Conservation (phyloP, 1,140 invertebrate genomes). For the Melitaea cinxia region DNA sequence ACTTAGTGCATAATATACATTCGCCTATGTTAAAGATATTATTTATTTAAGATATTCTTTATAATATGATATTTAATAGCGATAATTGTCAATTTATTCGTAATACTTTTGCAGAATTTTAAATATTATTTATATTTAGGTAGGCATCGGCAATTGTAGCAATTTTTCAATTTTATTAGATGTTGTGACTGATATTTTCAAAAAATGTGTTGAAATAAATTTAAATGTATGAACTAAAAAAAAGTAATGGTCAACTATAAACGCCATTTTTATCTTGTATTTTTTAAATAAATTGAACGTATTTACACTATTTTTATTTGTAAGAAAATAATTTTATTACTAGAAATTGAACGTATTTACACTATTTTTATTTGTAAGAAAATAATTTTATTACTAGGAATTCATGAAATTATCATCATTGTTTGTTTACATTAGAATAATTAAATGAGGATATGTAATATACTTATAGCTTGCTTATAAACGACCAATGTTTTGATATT, state of each 20-base stretch:
- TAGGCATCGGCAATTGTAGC: background rate
- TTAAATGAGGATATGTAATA: slow-evolving; percentile 1
- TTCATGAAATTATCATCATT: slow-evolving; percentile 7
- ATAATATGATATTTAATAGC: background rate
- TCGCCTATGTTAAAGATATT: background rate
- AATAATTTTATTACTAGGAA: slow-evolving; percentile 1
- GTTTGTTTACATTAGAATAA: background rate
- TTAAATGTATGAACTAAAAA: background rate
- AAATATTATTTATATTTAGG: background rate
- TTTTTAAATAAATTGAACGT: slow-evolving; percentile 3
- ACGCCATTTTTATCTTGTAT: slow-evolving; percentile 2
- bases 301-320: slow-evolving; percentile 9
- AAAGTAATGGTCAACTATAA: background rate
- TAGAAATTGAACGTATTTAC: slow-evolving; percentile 4
- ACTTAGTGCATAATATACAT: background rate
- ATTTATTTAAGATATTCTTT: background rate
- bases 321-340: slow-evolving; percentile 10
- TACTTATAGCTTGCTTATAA: slow-evolving; percentile 35
- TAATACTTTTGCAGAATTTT: slow-evolving; percentile 3
- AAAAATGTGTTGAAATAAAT: background rate
- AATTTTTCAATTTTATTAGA: slow-evolving; percentile 1
- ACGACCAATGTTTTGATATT: slow-evolving; percentile 35
- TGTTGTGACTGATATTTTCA: slow-evolving; percentile 9
- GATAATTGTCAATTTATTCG: slow-evolving; percentile 2
- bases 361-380: slow-evolving; percentile 10